phyloP scores from a whole-genome alignment of 2,888 invertebrate genomes.

The Machimus atricapillus region DNA sequence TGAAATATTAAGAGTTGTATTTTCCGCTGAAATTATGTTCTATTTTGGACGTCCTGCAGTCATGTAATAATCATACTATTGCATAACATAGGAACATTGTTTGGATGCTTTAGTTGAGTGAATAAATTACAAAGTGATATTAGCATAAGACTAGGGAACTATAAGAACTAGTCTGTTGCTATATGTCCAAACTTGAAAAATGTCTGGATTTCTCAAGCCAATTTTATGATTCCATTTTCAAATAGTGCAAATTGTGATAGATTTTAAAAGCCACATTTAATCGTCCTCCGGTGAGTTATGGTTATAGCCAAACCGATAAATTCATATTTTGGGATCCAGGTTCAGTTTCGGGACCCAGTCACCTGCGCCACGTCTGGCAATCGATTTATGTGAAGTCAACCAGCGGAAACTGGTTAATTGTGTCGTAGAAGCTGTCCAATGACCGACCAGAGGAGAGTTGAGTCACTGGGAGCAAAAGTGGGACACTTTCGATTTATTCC shows the following conservation, averaged over 20 bases:
- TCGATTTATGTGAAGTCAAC: background rate
- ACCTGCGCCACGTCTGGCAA: background rate
- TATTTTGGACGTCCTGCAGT: background rate
- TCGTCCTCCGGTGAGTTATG: background rate
- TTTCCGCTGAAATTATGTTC: background rate
- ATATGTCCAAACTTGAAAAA: slow-evolving; percentile 21
- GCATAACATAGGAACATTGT: background rate
- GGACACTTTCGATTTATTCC: background rate
- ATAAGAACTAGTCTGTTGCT: slow-evolving; percentile 8
- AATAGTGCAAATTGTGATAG: background rate
- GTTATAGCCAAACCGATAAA: background rate
- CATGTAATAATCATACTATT: background rate
- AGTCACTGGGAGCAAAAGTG: background rate
- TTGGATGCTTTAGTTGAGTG: background rate
- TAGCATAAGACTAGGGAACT: background rate
- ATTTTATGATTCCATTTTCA: background rate
- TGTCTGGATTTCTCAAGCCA: background rate
- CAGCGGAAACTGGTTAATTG: background rate
- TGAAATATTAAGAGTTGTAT: background rate
- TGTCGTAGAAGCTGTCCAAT: background rate
- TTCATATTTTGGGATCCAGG: background rate
- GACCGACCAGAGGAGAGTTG: background rate
- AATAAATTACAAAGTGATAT: background rate
- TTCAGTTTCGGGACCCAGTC: background rate
- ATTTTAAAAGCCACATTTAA: background rate